Conservation (phyloP, 2,797 vertebrate genomes). For the Cichlasoma orientale region DNA sequence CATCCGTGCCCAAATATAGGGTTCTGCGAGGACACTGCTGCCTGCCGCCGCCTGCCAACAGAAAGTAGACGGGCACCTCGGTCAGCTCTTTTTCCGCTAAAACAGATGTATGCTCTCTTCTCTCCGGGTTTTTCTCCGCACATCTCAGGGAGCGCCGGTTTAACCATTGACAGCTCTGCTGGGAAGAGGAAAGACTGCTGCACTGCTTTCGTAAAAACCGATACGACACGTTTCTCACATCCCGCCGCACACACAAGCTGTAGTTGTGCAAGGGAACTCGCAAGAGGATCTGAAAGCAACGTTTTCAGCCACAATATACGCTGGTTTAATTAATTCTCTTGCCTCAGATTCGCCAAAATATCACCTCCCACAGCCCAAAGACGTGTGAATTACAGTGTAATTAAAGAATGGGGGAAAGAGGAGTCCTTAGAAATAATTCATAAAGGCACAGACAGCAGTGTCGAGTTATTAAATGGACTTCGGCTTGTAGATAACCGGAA, state of each 20-base stretch:
- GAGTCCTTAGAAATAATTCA: neutral
- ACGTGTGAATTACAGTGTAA: neutral
- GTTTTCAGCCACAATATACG: constrained; percentile 5
- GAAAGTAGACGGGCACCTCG: neutral
- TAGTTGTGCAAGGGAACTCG: constrained; percentile 25
- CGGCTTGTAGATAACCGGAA: neutral
- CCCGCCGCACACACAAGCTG: neutral
- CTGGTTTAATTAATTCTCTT: neutral
- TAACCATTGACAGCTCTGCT: too few species aligned
- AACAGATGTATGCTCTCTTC: neutral
- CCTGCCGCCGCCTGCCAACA: neutral
- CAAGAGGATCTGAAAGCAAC: constrained; percentile 50
- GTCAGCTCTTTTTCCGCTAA: neutral
- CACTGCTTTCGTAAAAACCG: neutral
- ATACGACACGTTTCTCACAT: neutral
- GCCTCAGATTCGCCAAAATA: neutral
- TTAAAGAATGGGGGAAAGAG: neutral
- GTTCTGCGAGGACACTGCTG: neutral
- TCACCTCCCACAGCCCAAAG: constrained; percentile 3
- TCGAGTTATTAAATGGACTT: neutral
- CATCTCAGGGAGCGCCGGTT: neutral
- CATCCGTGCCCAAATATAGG: constrained; percentile 80
- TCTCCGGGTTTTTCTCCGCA: neutral
- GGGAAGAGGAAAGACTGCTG: neutral
- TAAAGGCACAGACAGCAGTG: neutral